Evolutionary conservation across 2,888 invertebrate species (phyloP), one percentile per base, ranked within the genome.

Genomic region (Parnassius mnemosyne): DNA sequence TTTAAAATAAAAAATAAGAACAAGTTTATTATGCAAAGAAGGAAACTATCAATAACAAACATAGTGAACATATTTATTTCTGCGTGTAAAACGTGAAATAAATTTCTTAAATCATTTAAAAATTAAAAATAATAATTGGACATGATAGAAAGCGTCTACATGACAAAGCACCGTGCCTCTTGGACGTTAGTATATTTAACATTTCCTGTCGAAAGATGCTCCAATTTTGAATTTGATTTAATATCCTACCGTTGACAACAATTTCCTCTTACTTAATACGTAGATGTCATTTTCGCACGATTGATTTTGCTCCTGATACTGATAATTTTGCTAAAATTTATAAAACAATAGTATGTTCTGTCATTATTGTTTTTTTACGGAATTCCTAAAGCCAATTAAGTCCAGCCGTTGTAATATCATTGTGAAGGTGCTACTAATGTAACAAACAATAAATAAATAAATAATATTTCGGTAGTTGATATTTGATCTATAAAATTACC

Each of bases 221-320:
- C 88, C 85, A 90, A 89, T 90, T 90, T 86, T 86, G 83, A 84
- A 81, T 89, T 86, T 89, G 87, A 90, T 90, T 87, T 89, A 89
- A 83, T 83, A 77, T 76, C 80, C 72, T 72, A 73, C 71, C 77
- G 89, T 65, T 83, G 89, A 89, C 89, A 85, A 82, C 81, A 79
- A 84, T 87, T 87, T 90, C 89, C 89, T 87, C 76, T 79, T 77
- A 81, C 80, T 83, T 80, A 80, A 76, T 76, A 79, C 80, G 72
- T 76, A 73, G 72, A 68, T 67, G 69, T 68, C 78, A 69, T 80
- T 82, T 81, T 77, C 76, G 69, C 71, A 75, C 77, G 77, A 79
- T 75, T 78, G 25, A 25, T 25, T 25, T 25, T 25, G 76, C 81
- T 79, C 79, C 77, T 78, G 68, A 66, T 72, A 72, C 77, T 77